Evolutionary conservation across 2,113 vertebrate genomes (phyloP).

Genomic region (Murina feae): DNA sequence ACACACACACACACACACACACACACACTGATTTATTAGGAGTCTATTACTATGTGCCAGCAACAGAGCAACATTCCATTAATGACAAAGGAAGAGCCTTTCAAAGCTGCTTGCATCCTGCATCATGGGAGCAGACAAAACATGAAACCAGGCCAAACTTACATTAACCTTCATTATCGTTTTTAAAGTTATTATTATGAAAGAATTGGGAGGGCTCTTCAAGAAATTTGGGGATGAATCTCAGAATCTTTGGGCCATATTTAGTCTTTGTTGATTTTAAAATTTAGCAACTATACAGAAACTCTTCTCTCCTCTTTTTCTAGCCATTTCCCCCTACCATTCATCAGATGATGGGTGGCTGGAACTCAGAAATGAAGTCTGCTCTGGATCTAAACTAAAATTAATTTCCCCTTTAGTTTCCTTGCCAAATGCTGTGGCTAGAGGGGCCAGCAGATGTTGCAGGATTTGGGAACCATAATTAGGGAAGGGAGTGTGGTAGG

Average conservation of each 20-base stretch:
- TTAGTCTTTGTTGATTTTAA: background rate
- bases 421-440: background rate
- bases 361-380: slow-evolving; percentile 19
- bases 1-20: background rate
- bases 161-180: background rate
- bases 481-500: background rate
- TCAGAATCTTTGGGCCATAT: background rate
- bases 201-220: background rate
- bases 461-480: background rate
- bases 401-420: background rate
- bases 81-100: background rate
- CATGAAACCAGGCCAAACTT: background rate
- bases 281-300: background rate
- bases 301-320: background rate
- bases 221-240: background rate
- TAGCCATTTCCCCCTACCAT: background rate
- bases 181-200: background rate
- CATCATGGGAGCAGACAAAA: background rate
- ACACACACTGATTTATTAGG: background rate
- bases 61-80: background rate
- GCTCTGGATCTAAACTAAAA: background rate
- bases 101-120: background rate
- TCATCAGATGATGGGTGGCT: background rate
- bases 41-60: background rate
- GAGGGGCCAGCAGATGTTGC: background rate